phyloP scores from a whole-genome alignment of 2,797 vertebrate species.

The Neosilurus hyrtlii region DNA sequence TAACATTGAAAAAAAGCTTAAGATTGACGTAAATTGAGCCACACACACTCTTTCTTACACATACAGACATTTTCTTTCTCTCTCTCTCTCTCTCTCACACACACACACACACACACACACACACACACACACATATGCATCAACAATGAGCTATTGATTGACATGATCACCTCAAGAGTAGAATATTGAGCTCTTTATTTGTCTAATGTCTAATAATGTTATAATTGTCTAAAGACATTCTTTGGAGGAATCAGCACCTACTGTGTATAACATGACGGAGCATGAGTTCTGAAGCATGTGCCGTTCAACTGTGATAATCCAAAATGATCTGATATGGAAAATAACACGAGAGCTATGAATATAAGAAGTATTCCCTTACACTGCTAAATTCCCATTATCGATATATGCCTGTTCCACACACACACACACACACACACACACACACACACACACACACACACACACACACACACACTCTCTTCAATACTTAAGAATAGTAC shows the following conservation, averaged over 20 bases:
- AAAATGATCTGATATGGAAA: constrained; percentile 25
- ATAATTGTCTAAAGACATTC: constrained; percentile 7
- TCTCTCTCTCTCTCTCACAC: neutral
- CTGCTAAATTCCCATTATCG: neutral
- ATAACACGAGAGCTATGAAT: neutral
- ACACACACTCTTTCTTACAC: neutral
- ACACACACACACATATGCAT: neutral
- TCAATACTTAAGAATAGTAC: neutral
- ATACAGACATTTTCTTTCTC: too few relatives aligned
- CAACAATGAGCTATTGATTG: constrained; percentile 4
- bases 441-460: constrained; percentile 32
- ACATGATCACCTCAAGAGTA: constrained; percentile 17
- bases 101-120: neutral
- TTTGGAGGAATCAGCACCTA: constrained; percentile 6
- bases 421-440: neutral
- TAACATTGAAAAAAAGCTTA: constrained; percentile 15
- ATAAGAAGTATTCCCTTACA: constrained; percentile 3
- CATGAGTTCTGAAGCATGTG: constrained; percentile 1
- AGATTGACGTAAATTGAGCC: constrained; percentile 3
- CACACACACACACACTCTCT: constrained; percentile 7
- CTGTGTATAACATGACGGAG: constrained; percentile 9
- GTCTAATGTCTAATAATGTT: constrained; percentile 34
- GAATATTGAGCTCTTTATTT: neutral
- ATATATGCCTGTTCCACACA: neutral
- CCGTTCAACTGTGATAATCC: neutral